Conservation (phyloP, 2,113 vertebrate species). For the Fukomys damarensis region DNA sequence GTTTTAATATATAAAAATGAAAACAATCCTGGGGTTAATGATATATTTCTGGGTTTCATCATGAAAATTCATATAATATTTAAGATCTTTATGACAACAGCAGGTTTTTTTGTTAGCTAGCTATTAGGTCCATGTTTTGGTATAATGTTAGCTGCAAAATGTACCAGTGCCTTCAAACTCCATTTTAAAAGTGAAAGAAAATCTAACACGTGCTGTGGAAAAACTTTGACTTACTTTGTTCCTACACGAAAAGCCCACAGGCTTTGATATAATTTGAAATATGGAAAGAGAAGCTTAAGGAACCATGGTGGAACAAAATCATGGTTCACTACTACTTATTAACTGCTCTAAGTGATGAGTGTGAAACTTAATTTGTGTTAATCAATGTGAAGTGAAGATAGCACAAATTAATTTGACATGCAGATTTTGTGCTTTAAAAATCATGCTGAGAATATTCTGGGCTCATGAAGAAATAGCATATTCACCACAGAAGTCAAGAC, state of each 20-base stretch:
- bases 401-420: slow-evolving; percentile 61
- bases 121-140: background rate
- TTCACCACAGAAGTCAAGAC: background rate
- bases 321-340: slow-evolving; percentile 50
- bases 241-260: background rate
- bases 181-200: slow-evolving; percentile 3
- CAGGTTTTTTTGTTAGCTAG: background rate
- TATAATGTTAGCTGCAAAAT: slow-evolving; percentile 12
- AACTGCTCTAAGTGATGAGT: slow-evolving; percentile 69
- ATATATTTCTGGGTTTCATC: background rate
- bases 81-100: background rate
- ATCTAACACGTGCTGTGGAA: background rate
- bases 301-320: slow-evolving; percentile 49
- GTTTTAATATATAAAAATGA: slow-evolving; percentile 7
- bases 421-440: slow-evolving; percentile 60
- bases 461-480: background rate
- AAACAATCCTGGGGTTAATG: background rate
- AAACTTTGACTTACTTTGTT: slow-evolving; percentile 20
- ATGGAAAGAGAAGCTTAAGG: background rate
- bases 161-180: background rate
- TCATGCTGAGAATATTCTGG: slow-evolving; percentile 15
- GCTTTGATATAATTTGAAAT: slow-evolving; percentile 1
- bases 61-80: slow-evolving; percentile 45
- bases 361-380: slow-evolving; percentile 79
- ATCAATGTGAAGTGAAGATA: slow-evolving; percentile 68